These are phyloP conservation scores for Heliconius hortense DNA, from an alignment of 2,888 invertebrate species.

Conservation along the genomic window DNA sequence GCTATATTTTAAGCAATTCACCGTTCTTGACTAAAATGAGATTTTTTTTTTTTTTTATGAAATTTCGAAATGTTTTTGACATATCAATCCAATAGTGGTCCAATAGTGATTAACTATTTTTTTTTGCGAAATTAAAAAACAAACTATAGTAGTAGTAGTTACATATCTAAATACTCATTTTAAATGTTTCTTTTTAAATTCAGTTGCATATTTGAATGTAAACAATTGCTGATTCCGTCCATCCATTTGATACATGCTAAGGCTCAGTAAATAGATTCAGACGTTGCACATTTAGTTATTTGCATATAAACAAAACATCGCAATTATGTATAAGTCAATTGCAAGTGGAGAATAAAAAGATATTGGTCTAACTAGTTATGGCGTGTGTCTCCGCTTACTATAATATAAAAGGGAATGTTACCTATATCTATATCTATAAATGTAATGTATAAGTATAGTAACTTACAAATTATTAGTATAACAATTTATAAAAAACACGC, in stretches of 20 bases:
- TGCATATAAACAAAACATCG: constrained; percentile 44
- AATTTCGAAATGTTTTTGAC: no score
- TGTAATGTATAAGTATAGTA: no score
- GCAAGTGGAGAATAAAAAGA: constrained; percentile 33
- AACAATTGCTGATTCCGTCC: constrained; percentile 30
- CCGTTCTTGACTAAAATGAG: no score
- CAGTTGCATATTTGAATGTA: constrained; percentile 29
- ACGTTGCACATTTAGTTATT: constrained; percentile 37
- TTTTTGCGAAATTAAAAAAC: no score
- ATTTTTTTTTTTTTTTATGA: no score
- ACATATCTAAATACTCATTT: neutral
- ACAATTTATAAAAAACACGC: neutral
- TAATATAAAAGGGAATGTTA: neutral
- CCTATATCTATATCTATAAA: no score
- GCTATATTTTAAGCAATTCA: no score
- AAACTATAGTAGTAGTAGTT: neutral
- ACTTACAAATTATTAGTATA: no score
- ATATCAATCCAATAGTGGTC: no score
- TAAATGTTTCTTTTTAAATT: constrained; percentile 18
- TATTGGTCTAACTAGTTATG: constrained; percentile 46
- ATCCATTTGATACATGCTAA: constrained; percentile 37
- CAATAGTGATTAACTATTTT: no score
- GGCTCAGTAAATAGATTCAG: constrained; percentile 41
- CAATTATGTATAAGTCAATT: constrained; percentile 39
- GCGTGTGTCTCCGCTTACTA: neutral